These are phyloP conservation scores for Drosophila nr. fundita DNA, from an alignment of 2,888 invertebrate genomes.

Conservation along the genomic window DNA sequence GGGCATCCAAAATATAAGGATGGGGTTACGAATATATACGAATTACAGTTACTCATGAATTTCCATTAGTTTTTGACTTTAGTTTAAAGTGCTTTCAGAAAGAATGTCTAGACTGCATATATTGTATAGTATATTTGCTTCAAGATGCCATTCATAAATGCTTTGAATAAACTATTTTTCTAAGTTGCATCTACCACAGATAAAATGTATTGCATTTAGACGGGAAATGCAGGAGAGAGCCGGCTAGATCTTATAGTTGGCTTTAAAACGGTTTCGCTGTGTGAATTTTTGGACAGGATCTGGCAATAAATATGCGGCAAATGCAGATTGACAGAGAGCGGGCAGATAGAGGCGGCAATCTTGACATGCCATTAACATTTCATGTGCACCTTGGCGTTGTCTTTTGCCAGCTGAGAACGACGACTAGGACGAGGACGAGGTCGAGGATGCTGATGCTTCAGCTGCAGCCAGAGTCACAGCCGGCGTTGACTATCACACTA, in stretches of 20 bases:
- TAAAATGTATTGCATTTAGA: not conserved
- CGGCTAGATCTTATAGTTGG: constrained; percentile 1
- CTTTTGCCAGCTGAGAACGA: constrained; percentile 43
- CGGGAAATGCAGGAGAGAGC: constrained; percentile 7
- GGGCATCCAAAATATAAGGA: constrained; percentile 1
- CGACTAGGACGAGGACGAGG: not conserved
- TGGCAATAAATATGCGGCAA: constrained; percentile 66
- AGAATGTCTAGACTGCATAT: constrained; percentile 1
- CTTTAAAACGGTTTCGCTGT: constrained; percentile 11
- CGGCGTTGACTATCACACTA: constrained; percentile 74
- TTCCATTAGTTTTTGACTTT: constrained; percentile 16
- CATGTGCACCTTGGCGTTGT: constrained; percentile 77
- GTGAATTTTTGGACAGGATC: constrained; percentile 47
- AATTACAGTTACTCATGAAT: constrained; percentile 44
- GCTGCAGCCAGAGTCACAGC: constrained; percentile 30
- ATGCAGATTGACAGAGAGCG: constrained; percentile 14
- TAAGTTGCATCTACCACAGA: not conserved
- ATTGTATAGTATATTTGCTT: not conserved
- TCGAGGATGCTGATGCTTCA: not conserved
- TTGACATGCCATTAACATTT: constrained; percentile 79
- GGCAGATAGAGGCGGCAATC: constrained; percentile 60
- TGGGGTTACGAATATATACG: constrained; percentile 21
- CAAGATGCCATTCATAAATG: not conserved
- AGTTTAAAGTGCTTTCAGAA: constrained; percentile 23
- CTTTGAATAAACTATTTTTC: not conserved